Evolutionary conservation across 2,888 invertebrate genomes (phyloP).

Genomic region (Watsonalla binaria): DNA sequence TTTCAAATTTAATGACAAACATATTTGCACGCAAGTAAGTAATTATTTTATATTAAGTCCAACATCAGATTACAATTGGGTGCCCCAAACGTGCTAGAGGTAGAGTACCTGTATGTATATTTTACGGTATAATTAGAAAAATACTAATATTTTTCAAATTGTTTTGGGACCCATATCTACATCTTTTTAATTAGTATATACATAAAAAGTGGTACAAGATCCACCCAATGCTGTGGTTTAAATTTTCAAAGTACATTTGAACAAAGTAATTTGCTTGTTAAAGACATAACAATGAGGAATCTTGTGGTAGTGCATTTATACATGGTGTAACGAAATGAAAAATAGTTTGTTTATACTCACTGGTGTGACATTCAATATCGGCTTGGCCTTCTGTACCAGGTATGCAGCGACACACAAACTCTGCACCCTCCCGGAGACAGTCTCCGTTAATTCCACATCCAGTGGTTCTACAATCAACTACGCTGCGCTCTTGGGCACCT

Average conservation of each 20-base stretch:
- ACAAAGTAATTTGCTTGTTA: background rate
- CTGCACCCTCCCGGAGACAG: conserved; percentile 90
- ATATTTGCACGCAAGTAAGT: conserved; percentile 34
- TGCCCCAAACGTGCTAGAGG: conserved; percentile 19
- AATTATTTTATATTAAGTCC: conserved; percentile 17
- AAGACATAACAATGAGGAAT: conserved; percentile 2
- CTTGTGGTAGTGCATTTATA: conserved; percentile 69
- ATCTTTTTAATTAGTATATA: background rate
- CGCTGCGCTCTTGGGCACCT: conserved; percentile 80
- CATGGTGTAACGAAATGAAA: conserved; percentile 49
- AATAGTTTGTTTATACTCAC: conserved; percentile 49
- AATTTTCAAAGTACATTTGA: background rate
- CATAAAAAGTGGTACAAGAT: background rate
- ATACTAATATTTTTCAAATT: background rate
- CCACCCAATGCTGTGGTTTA: background rate
- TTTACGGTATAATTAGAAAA: background rate
- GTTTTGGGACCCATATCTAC: background rate
- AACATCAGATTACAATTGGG: conserved; percentile 19
- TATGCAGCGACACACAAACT: conserved; percentile 89
- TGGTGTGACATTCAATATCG: conserved; percentile 83
- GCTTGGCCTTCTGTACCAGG: conserved; percentile 86
- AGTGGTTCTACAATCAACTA: conserved; percentile 88
- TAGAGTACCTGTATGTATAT: background rate
- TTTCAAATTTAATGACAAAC: conserved; percentile 21
- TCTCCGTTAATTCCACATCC: conserved; percentile 93